Evolutionary conservation across 2,797 vertebrate species (phyloP).

Genomic region (Liparis tanakae): DNA sequence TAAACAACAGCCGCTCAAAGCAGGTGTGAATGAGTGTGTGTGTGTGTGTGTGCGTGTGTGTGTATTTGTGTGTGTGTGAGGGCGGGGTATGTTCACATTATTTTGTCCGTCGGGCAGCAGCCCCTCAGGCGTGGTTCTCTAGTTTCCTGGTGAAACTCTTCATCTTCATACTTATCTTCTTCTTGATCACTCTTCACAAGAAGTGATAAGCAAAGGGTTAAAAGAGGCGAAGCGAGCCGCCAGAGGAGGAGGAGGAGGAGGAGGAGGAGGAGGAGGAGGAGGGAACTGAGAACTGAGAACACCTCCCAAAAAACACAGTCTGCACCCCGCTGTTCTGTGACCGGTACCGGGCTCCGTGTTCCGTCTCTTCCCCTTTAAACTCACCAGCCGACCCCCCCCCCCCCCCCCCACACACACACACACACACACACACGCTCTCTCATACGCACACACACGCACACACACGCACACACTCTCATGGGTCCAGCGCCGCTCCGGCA

Average conservation of each 20-base stretch:
- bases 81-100: too few relatives aligned
- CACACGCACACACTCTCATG: too few relatives aligned
- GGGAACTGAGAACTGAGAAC: constrained; percentile 44
- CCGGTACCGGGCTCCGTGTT: background rate
- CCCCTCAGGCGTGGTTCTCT: too few relatives aligned
- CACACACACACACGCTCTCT: too few relatives aligned
- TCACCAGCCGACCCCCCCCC: too few relatives aligned
- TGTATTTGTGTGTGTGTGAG: too few relatives aligned
- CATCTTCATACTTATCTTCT: too few relatives aligned
- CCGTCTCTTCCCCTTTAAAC: background rate
- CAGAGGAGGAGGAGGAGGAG: constrained; percentile 71
- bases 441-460: too few relatives aligned
- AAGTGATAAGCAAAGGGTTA: constrained; percentile 75
- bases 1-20: constrained; percentile 6
- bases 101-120: too few relatives aligned
- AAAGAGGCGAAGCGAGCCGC: constrained; percentile 76
- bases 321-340: background rate
- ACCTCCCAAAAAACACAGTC: constrained; percentile 46
- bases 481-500: constrained; percentile 45
- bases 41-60: too few relatives aligned
- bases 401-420: constrained; percentile 28
- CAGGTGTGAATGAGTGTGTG: constrained; percentile 10
- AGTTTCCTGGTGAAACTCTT: background rate
- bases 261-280: constrained; percentile 25
- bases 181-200: background rate